Base-by-base conservation (phyloP, 2,113 vertebrate species). In the Eidolon helvum region DNA sequence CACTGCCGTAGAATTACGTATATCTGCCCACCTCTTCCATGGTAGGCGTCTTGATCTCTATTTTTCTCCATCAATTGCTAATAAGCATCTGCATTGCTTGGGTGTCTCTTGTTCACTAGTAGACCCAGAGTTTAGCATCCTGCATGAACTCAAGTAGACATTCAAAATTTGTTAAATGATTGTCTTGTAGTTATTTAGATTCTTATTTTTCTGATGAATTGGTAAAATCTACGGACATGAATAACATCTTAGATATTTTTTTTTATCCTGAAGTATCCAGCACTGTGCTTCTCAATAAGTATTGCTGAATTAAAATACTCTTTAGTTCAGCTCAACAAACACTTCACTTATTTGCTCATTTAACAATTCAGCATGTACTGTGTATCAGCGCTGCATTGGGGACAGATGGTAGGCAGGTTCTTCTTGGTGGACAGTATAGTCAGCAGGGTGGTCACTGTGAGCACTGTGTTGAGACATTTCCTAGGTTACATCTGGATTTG, bases 181-280 rank as follows among this genome's bases (percentile, higher is more conserved):
- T 72, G 21, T 61, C 43, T 61, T 69, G 6, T 4, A 87, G 38
- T 48, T 74, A 66, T 26, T 69, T 85, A 24, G 14, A 84, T 38
- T 95, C 59, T 87, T 71, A 75, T 57, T 57, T 85, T 74, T 87
- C 33, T 75, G 43, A 90, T 85, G 28, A 79, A 38, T 61, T 94
- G 61, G 59, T 59, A 88, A 85, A 85, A 65, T 43, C 78, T 89
- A 35, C 2, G 61, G 43, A 53, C 4, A 65, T 26, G 26, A 33
- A 43, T 43, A 66, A 53, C 11, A 26, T 71, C 19, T 53, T 53
- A 48, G 4, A 19, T 33, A n/a, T 71, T 19, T 40, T 24, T 26
- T 40, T 66, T 33, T 4, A 71, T 5, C 2, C 19, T 48, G 45
- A 95, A 55, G 53, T 26, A 57, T 77, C 45, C 48, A 40, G 14